Base-by-base conservation (phyloP, 64 coral and sea anemone species). In the Hydrozoanthus tunicans region DNA sequence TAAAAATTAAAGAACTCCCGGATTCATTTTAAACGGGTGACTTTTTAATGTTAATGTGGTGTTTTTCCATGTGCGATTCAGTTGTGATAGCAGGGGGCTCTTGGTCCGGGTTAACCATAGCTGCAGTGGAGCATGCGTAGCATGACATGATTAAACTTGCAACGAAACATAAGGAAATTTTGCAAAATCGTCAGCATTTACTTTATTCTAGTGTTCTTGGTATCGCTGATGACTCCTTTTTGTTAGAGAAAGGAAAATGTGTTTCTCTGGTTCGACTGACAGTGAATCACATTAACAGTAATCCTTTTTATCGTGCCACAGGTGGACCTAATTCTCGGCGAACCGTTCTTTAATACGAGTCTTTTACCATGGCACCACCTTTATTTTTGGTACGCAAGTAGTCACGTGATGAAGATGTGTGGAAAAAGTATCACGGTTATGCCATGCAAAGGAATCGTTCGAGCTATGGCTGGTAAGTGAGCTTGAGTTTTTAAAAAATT, bases 341-440 rank as follows among this genome's bases (percentile, higher is more conserved):
- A 98, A 63, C 96, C 96, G 6, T 98, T 93, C 62, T 98, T 98
- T 52, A 90, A 32, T 7, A 91, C 91, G 56, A 93, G 93, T 25
- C 62, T 98, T 69, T 93, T 98, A 51, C 96, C 96, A 32, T 98
- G 96, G 96, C 96, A 98, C 62, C 83, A 95, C 54, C 66, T 98
- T 27, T 93, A 98, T 52, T 98, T 98, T 81, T 98, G 96, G 96
- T 98, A 98, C 54, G 93, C 93, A 55, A 70, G 85, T 73, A 91
- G 86, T 55, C 90, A 80, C 62, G 59, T 91, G 13, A 74, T 89
- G 26, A 78, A 70, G 24, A 89, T 79, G 64, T 43, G 53, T 55
- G 74, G 60, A 24, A 79, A 62, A 7, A 56, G 77, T 77, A 83
- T 95, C 9, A 89, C 93, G 72, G 79, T 98, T 13, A 54, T 91